These are phyloP conservation scores for Nysson spinosus DNA, from an alignment of 2,888 invertebrate genomes.

Conservation along the genomic window DNA sequence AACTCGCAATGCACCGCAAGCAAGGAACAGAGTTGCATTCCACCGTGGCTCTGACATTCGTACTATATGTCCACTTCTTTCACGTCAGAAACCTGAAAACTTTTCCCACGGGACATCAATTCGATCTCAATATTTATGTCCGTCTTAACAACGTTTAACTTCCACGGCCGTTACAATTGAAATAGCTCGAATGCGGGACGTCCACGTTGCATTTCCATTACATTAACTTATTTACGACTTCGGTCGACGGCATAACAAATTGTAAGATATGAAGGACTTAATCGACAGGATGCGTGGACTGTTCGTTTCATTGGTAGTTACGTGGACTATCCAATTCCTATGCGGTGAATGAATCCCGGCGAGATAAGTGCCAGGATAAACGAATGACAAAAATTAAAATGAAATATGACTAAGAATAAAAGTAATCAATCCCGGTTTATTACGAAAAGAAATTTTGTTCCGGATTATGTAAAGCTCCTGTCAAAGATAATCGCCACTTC, in stretches of 20 bases:
- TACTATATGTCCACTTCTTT: constrained; percentile 2
- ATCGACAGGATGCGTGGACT: constrained; percentile 3
- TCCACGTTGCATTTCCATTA: too few species aligned
- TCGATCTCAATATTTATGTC: constrained; percentile 40
- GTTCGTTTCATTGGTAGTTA: background rate
- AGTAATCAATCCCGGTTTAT: too few species aligned
- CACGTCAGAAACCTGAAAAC: constrained; percentile 15
- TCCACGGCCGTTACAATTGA: background rate
- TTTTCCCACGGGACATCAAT: constrained; percentile 49
- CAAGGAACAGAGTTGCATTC: constrained; percentile 39
- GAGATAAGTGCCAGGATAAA: too few species aligned
- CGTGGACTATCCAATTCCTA: background rate
- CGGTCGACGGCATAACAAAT: constrained; percentile 2
- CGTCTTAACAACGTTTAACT: constrained; percentile 1
- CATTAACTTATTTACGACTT: constrained; percentile 29
- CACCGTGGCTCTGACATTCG: constrained; percentile 10
- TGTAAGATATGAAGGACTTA: constrained; percentile 17
- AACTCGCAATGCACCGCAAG: constrained; percentile 32
- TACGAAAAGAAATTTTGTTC: too few species aligned
- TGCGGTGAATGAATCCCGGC: background rate
- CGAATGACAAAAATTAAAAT: too few species aligned
- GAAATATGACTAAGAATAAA: too few species aligned
- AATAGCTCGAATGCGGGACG: background rate
- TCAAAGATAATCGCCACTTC: too few species aligned
- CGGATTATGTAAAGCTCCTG: too few species aligned